A percentile compares a stretch with the other conserved stretches of the same genome.
Conservation (phyloP, 2,797 vertebrate species). For the Etheostoma nigrum region DNA sequence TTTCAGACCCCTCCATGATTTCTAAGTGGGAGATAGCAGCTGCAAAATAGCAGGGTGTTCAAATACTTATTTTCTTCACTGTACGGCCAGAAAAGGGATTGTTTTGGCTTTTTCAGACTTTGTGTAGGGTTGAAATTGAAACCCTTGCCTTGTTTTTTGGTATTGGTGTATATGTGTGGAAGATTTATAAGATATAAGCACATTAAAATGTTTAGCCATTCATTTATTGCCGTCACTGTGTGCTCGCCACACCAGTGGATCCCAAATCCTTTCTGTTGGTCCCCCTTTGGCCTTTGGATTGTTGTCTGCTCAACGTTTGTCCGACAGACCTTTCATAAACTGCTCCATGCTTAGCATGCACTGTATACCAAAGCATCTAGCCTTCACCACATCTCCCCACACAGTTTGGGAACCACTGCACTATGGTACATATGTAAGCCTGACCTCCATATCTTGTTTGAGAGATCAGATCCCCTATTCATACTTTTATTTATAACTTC, state of each 20-base stretch:
- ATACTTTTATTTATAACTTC: constrained; percentile 37
- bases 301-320: not conserved
- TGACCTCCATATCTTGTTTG: not conserved
- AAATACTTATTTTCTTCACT: too few species aligned
- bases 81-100: not conserved
- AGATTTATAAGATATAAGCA: not conserved
- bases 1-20: too few species aligned
- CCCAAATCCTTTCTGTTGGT: not conserved
- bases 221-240: not conserved
- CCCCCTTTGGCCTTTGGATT: not conserved
- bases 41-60: too few species aligned
- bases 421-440: not conserved
- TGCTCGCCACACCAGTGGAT: not conserved
- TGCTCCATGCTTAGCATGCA: not conserved
- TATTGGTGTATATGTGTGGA: not conserved
- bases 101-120: not conserved
- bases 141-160: not conserved
- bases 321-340: not conserved
- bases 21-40: too few species aligned
- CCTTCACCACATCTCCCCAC: not conserved
- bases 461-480: constrained; percentile 21
- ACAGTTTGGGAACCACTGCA: not conserved
- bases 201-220: not conserved
- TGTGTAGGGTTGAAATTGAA: not conserved
- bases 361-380: not conserved